A percentile compares a stretch with the other conserved stretches of the same genome.
phyloP scores from a whole-genome alignment of 2,888 invertebrate species.

The Cremastinae sp. region DNA sequence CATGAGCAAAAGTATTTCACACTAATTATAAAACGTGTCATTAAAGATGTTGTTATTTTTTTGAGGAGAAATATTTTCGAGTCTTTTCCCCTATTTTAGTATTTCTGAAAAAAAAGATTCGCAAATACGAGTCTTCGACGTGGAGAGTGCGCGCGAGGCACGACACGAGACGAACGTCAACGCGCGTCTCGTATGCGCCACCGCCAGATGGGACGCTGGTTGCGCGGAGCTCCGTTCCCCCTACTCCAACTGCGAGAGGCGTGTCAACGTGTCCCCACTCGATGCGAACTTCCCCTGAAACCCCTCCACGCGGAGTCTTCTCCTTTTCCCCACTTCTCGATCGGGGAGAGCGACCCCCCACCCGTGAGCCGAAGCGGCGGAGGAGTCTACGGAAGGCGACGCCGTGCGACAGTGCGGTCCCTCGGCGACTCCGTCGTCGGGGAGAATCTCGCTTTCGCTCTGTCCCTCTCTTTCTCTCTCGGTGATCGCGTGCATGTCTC shows the following conservation, averaged over 20 bases:
- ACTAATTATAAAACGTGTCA: no score
- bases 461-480: constrained; percentile 29
- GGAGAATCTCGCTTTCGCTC: constrained; percentile 47
- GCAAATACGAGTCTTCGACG: neutral
- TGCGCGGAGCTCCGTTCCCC: constrained; percentile 54
- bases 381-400: constrained; percentile 60
- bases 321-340: constrained; percentile 63
- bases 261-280: constrained; percentile 69
- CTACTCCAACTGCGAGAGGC: constrained; percentile 66
- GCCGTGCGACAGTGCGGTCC: constrained; percentile 68
- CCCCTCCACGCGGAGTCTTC: constrained; percentile 65
- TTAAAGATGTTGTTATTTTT: no score
- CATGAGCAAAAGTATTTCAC: no score
- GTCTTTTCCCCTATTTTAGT: no score
- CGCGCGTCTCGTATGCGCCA: constrained; percentile 50
- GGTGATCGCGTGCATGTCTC: constrained; percentile 44
- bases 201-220: constrained; percentile 59
- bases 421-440: constrained; percentile 61
- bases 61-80: no score
- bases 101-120: neutral
- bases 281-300: constrained; percentile 68
- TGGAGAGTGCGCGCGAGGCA: neutral
- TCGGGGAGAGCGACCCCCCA: constrained; percentile 46
- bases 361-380: constrained; percentile 32
- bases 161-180: constrained; percentile 38